Percentiles rank a stretch among this genome's conserved stretches.
Evolutionary conservation across 1,140 invertebrate genomes (phyloP).

Genomic region (Ceratitis capitata): DNA sequence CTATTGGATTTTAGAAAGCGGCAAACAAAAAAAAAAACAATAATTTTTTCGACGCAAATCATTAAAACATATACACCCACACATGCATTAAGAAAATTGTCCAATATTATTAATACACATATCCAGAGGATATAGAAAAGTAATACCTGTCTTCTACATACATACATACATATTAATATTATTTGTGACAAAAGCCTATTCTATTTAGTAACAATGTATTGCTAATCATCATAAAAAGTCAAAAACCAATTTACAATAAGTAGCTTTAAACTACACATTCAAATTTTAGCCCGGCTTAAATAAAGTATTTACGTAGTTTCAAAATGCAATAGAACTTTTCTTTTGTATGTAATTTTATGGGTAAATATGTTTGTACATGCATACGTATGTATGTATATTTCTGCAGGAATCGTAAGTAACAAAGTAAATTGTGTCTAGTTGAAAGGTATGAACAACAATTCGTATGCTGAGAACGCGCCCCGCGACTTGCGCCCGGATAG

Average conservation of each 20-base stretch:
- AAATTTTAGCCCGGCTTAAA: neutral
- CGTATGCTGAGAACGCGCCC: too few relatives aligned
- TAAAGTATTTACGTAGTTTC: neutral
- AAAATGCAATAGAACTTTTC: neutral
- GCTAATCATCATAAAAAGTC: neutral
- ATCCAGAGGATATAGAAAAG: neutral
- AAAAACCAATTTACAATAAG: neutral
- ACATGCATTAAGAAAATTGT: too few relatives aligned
- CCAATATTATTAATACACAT: neutral
- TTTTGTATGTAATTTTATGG: neutral
- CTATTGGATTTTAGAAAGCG: too few relatives aligned
- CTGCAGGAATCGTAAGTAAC: too few relatives aligned
- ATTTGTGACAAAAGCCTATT: neutral
- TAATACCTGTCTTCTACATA: neutral
- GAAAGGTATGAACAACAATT: too few relatives aligned
- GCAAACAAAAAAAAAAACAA: too few relatives aligned
- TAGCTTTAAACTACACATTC: neutral
- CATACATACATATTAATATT: neutral
- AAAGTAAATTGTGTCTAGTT: too few relatives aligned
- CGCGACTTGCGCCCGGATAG: too few relatives aligned
- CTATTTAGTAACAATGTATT: neutral
- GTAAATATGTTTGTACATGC: too few relatives aligned
- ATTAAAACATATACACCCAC: too few relatives aligned
- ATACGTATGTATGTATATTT: too few relatives aligned
- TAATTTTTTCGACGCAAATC: too few relatives aligned